Percentiles rank a stretch among this genome's conserved stretches.
Conservation (phyloP, 1,140 invertebrate species). For the Magallana angulata region DNA sequence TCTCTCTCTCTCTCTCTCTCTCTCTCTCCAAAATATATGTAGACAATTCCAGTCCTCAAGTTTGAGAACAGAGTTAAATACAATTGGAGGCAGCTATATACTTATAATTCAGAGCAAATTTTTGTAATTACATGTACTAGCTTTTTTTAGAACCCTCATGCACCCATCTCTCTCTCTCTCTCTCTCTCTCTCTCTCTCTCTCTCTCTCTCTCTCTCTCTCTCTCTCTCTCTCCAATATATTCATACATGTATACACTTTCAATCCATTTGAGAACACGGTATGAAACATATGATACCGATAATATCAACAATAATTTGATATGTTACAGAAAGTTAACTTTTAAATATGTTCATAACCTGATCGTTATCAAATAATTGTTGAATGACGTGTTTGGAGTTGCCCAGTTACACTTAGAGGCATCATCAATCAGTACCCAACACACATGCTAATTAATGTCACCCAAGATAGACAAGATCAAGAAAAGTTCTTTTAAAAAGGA, state of each 20-base stretch:
- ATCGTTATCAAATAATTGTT: not conserved
- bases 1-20: not conserved
- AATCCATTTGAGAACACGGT: too few relatives aligned
- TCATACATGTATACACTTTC: not conserved
- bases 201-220: not conserved
- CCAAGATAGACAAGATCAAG: not conserved
- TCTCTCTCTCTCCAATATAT: not conserved
- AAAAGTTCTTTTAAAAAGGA: not conserved
- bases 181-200: not conserved
- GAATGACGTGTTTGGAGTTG: not conserved
- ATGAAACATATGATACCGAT: not conserved
- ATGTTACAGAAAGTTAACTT: not conserved
- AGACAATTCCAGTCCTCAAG: too few relatives aligned
- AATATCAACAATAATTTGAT: not conserved
- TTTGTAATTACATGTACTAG: too few relatives aligned
- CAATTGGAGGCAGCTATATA: too few relatives aligned
- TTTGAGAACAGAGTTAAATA: too few relatives aligned
- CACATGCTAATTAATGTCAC: conserved; percentile 9
- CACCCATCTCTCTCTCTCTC: not conserved
- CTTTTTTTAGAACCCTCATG: too few relatives aligned
- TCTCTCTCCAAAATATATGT: too few relatives aligned
- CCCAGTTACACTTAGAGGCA: not conserved
- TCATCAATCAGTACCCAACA: conserved; percentile 4
- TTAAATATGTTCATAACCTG: not conserved
- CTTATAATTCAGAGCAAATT: too few relatives aligned